Evolutionary conservation across 53 echinoderm and acorn worm genomes (phyloP).

Genomic region (Antedon mediterranea): DNA sequence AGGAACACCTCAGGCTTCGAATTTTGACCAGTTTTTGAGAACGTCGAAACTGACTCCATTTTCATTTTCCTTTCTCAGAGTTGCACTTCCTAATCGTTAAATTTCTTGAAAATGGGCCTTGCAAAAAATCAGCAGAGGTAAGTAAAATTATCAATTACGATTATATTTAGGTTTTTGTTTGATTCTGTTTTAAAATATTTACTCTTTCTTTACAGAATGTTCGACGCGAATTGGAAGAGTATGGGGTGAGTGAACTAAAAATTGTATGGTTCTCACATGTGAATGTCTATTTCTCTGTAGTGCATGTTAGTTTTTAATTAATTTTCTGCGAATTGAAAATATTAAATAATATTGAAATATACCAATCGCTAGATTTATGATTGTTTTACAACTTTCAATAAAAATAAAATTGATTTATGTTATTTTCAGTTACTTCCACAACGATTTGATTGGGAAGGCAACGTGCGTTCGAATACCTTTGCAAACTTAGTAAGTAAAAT

Average conservation of each 20-base stretch:
- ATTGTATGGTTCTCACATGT: conserved; percentile 12
- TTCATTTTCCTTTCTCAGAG: conserved; percentile 50
- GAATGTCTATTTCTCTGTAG: conserved; percentile 28
- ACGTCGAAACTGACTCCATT: background rate
- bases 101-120: conserved; percentile 70
- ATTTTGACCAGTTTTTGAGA: background rate
- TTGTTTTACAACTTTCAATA: conserved; percentile 31
- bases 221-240: conserved; percentile 55
- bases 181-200: conserved; percentile 5
- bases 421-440: conserved; percentile 88
- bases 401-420: conserved; percentile 16
- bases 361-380: conserved; percentile 38
- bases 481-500: conserved; percentile 87
- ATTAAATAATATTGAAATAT: conserved; percentile 31
- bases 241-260: conserved; percentile 55
- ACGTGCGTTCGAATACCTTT: conserved; percentile 70
- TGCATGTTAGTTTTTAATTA: conserved; percentile 27
- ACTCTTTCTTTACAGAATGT: conserved; percentile 59
- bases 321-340: conserved; percentile 33
- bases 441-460: conserved; percentile 90
- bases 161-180: conserved; percentile 2
- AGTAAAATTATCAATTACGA: conserved; percentile 17
- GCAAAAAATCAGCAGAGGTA: conserved; percentile 77
- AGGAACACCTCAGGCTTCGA: too few relatives aligned
- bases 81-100: conserved; percentile 85